Conservation (phyloP, 2,888 invertebrate species). For the Tribolium freemani region DNA sequence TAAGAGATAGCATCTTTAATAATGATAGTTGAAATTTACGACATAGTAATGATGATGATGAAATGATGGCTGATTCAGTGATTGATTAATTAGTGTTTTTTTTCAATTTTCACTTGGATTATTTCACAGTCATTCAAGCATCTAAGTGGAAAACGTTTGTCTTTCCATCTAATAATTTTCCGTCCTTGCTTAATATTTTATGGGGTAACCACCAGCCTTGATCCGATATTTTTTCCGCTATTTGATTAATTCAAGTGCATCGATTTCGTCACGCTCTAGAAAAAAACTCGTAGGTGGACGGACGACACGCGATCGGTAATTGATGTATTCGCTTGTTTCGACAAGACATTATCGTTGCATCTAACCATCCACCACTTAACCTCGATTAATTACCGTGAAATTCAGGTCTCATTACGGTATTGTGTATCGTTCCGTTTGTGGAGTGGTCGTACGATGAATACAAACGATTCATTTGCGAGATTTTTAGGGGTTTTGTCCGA, state of each 20-base stretch:
- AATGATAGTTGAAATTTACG: no score
- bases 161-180: neutral
- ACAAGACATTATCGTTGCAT: conserved; percentile 28
- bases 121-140: neutral
- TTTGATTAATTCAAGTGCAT: conserved; percentile 25
- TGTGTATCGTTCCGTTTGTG: conserved; percentile 35
- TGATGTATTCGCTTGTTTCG: conserved; percentile 28
- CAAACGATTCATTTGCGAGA: conserved; percentile 28
- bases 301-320: conserved; percentile 18
- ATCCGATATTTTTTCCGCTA: conserved; percentile 6
- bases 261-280: conserved; percentile 24
- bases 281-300: conserved; percentile 1
- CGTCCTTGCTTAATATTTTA: neutral
- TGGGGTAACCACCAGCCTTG: neutral
- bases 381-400: conserved; percentile 45
- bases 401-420: conserved; percentile 44
- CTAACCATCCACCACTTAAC: conserved; percentile 27
- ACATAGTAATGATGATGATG: no score
- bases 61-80: no score
- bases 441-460: conserved; percentile 29
- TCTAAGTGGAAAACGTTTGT: neutral
- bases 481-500: neutral
- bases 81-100: no score
- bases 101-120: neutral
- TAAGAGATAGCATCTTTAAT: no score